Evolutionary conservation across 2,888 invertebrate species (phyloP).

Genomic region (Seira musarum): DNA sequence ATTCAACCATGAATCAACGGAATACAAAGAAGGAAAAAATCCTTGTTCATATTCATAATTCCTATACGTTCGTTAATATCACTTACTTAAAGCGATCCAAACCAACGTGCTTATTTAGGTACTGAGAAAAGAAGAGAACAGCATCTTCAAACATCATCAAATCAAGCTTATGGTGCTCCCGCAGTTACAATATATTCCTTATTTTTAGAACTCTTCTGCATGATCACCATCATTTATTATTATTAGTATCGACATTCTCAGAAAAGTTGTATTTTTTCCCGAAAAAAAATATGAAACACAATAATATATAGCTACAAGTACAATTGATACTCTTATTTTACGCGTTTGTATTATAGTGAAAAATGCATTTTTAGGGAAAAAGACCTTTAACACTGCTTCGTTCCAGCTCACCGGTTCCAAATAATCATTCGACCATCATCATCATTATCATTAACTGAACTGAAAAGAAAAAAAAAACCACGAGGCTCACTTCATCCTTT

Average conservation of each 20-base stretch:
- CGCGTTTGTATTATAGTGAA: neutral
- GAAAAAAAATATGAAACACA: no score
- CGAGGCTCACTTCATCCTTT: slow-evolving; percentile 22
- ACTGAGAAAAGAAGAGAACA: neutral
- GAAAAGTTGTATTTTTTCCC: neutral
- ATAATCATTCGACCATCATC: slow-evolving; percentile 30
- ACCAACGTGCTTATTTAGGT: neutral
- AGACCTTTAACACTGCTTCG: slow-evolving; percentile 34
- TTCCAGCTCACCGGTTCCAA: slow-evolving; percentile 45
- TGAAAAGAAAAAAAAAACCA: slow-evolving; percentile 29
- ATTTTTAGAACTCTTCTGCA: neutral
- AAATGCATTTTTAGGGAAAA: slow-evolving; percentile 28
- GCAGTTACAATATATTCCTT: neutral
- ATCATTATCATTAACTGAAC: no score
- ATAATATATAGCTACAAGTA: neutral
- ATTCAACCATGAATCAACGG: slow-evolving; percentile 47
- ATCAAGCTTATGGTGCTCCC: neutral
- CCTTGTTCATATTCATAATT: neutral
- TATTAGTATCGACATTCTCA: neutral
- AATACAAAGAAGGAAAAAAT: neutral
- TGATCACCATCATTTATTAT: neutral
- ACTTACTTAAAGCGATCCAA: no score
- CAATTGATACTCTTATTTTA: neutral
- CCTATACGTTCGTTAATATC: neutral
- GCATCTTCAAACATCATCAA: neutral